Evolutionary conservation across 1,140 invertebrate genomes (phyloP).

Genomic region (Hermetia illucens): DNA sequence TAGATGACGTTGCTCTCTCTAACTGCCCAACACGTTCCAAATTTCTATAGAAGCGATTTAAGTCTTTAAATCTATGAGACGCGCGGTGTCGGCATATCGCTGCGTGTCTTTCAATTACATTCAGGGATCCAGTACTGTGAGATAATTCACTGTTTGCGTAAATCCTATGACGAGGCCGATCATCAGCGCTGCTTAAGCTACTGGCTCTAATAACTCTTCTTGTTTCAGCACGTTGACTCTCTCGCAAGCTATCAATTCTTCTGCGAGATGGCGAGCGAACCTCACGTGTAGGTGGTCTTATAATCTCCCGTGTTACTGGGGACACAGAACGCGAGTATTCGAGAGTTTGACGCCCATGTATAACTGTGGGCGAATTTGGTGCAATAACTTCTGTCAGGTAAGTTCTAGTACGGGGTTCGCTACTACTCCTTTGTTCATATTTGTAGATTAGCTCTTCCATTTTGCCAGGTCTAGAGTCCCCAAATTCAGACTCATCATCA

Average conservation of each 20-base stretch:
- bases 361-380: slow-evolving; percentile 17
- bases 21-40: slow-evolving; percentile 73
- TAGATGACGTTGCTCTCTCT: slow-evolving; percentile 55
- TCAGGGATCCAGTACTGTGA: slow-evolving; percentile 24
- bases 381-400: slow-evolving; percentile 1
- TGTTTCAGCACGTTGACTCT: slow-evolving; percentile 18
- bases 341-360: no score
- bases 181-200: slow-evolving; percentile 43
- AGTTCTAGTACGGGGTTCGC: slow-evolving; percentile 6
- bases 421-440: slow-evolving; percentile 15
- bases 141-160: slow-evolving; percentile 25
- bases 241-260: slow-evolving; percentile 38
- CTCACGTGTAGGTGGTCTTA: slow-evolving; percentile 36
- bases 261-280: slow-evolving; percentile 47
- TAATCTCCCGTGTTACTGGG: no score
- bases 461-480: slow-evolving; percentile 14
- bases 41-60: slow-evolving; percentile 74
- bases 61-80: slow-evolving; percentile 68
- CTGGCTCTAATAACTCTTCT: slow-evolving; percentile 38
- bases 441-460: slow-evolving; percentile 24
- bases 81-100: slow-evolving; percentile 40
- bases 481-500: slow-evolving; percentile 16
- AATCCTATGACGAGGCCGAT: slow-evolving; percentile 17
- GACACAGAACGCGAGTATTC: no score
- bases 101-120: slow-evolving; percentile 20